Evolutionary conservation across 2,113 vertebrate species (phyloP).

Genomic region (Hassar affinis): DNA sequence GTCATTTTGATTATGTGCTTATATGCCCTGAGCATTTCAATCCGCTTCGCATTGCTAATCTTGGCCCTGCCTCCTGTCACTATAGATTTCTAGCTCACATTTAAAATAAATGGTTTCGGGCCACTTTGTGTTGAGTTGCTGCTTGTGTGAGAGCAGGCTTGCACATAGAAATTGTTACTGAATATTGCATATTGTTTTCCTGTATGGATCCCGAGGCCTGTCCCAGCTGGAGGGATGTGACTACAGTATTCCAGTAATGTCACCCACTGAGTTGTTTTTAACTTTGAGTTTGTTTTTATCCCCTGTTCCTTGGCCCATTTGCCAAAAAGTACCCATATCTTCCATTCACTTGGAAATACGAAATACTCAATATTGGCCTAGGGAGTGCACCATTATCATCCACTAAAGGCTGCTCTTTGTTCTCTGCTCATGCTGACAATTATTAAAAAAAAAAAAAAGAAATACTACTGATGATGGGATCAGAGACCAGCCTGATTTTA

Average conservation of each 20-base stretch:
- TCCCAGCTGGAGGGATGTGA: constrained; percentile 8
- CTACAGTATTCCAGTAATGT: constrained; percentile 41
- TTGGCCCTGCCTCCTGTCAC: too few relatives aligned
- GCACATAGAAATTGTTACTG: not conserved
- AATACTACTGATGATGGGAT: constrained; percentile 30
- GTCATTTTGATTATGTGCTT: too few relatives aligned
- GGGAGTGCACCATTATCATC: constrained; percentile 77
- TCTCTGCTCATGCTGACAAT: constrained; percentile 21
- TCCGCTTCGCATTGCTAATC: not conserved
- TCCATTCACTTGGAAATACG: constrained; percentile 58
- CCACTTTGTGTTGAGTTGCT: not conserved
- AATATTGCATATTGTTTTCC: constrained; percentile 30
- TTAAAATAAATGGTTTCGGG: not conserved
- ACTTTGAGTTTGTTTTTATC: too few relatives aligned
- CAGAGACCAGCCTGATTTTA: constrained; percentile 62
- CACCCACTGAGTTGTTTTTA: constrained; percentile 4
- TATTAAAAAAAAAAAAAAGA: not conserved
- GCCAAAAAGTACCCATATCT: constrained; percentile 63
- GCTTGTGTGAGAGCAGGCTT: not conserved
- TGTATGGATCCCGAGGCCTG: constrained; percentile 14
- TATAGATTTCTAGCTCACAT: not conserved
- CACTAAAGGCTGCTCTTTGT: constrained; percentile 73
- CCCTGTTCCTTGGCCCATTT: constrained; percentile 40
- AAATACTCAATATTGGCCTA: constrained; percentile 43
- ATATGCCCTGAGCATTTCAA: not conserved